Evolutionary conservation across 2,113 vertebrate species (phyloP).

Genomic region (Pimephales promelas): DNA sequence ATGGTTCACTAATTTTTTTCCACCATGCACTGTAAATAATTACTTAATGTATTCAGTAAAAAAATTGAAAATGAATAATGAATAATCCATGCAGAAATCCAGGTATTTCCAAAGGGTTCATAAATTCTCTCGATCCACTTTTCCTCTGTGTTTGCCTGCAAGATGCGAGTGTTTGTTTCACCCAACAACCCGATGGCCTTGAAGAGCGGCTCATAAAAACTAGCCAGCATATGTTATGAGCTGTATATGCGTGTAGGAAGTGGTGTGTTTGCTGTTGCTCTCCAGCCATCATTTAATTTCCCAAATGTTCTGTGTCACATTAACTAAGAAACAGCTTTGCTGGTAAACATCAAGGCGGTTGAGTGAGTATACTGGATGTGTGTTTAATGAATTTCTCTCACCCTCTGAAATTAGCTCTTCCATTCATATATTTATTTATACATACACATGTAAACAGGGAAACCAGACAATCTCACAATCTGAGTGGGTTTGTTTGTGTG

Average conservation of each 20-base stretch:
- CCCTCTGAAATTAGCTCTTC: neutral
- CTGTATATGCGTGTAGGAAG: slow-evolving; percentile 26
- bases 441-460: slow-evolving; percentile 24
- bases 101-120: too few relatives aligned
- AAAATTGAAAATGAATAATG: neutral
- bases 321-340: slow-evolving; percentile 60
- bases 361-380: slow-evolving; percentile 14
- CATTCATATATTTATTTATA: slow-evolving; percentile 28
- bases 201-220: slow-evolving; percentile 45
- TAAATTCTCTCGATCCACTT: neutral
- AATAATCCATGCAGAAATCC: too few relatives aligned
- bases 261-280: slow-evolving; percentile 61
- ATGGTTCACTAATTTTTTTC: too few relatives aligned
- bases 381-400: neutral
- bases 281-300: slow-evolving; percentile 61
- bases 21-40: too few relatives aligned
- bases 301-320: slow-evolving; percentile 64
- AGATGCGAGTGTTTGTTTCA: slow-evolving; percentile 50
- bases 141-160: slow-evolving; percentile 25
- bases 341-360: slow-evolving; percentile 58
- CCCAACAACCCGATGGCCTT: slow-evolving; percentile 35
- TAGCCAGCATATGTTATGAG: neutral
- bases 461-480: slow-evolving; percentile 28
- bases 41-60: neutral
- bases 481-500: neutral